Conservation (phyloP, 2,797 vertebrate species). For the Cetoscarus ocellatus region DNA sequence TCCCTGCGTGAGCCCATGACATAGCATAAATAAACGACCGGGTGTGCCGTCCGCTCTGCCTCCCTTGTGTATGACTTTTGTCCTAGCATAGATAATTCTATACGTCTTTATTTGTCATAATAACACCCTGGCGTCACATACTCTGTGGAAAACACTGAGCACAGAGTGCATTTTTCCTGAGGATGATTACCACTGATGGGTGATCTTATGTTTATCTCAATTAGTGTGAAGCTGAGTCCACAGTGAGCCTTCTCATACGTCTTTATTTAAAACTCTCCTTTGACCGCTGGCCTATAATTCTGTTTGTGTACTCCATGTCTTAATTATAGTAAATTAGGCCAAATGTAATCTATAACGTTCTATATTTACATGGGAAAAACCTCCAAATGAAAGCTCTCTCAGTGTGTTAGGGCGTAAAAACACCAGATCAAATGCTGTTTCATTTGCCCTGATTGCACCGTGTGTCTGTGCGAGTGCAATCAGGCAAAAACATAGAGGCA, state of each 20-base stretch:
- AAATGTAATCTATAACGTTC: conserved; percentile 23
- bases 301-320: conserved; percentile 23
- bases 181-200: conserved; percentile 37
- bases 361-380: conserved; percentile 23
- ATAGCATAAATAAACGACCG: conserved; percentile 51
- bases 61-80: conserved; percentile 42
- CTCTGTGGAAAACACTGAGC: conserved; percentile 19
- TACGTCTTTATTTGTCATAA: conserved; percentile 42
- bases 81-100: conserved; percentile 19
- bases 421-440: not conserved
- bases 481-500: conserved; percentile 14
- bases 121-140: conserved; percentile 24
- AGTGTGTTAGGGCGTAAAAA: conserved; percentile 25
- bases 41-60: conserved; percentile 34
- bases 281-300: conserved; percentile 54
- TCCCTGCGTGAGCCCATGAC: conserved; percentile 29
- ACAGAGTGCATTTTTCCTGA: conserved; percentile 14
- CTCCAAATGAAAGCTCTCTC: conserved; percentile 36
- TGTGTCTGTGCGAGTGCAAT: conserved; percentile 23
- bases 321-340: conserved; percentile 55
- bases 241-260: conserved; percentile 31
- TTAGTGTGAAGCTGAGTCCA: conserved; percentile 48
- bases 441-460: conserved; percentile 9
- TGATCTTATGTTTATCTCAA: conserved; percentile 47
- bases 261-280: conserved; percentile 37